Base-by-base conservation (phyloP, 2,888 invertebrate genomes). In the Sphinx pinastri region DNA sequence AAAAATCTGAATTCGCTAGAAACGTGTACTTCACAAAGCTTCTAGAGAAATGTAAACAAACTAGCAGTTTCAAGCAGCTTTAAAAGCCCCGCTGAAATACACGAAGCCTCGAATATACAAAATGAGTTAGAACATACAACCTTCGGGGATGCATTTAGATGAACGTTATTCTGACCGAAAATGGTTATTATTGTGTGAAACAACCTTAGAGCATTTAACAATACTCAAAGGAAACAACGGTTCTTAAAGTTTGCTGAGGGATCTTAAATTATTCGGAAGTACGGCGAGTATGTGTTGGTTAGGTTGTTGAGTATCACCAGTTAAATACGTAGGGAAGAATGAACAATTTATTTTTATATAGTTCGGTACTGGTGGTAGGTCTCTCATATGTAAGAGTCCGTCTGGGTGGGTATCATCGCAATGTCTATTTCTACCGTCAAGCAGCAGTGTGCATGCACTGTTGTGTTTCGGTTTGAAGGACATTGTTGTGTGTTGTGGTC, bases 111-210 rank as follows among this genome's bases (percentile, higher is more conserved):
- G 60, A 45, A 63, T 47, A 63, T 47, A 63, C 63, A 47, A 49
- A 47, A 19, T 47, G 63, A 47, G 49, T 63, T 49, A 47, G 60
- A 63, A 49, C 13, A 47, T 7, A 49, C 12, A 63, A 63, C 63
- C 63, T 49, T 63, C 63, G 47, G 49, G 47, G 49, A 63, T 63
- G 63, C 63, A 63, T 63, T 63, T 63, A 63, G 63, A 63, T 63
- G 47, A 63, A 63, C 63, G 49, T 63, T 63, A 63, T 49, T 63
- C 63, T 25, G 13, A 63, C 63, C 19, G 19, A 49, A 63, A 63
- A 63, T 19, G 13, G 63, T 63, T 49, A 49, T 63, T 60, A 60
- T 25, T 49, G 16, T 63, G 11, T 47, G 47, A 1, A 55, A 55
- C 7, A 19, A 13, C 13, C n/a, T n/a, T n/a, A n/a, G n/a, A n/a